phyloP scores from a whole-genome alignment of 2,888 invertebrate species.

The Drosophila falleni region DNA sequence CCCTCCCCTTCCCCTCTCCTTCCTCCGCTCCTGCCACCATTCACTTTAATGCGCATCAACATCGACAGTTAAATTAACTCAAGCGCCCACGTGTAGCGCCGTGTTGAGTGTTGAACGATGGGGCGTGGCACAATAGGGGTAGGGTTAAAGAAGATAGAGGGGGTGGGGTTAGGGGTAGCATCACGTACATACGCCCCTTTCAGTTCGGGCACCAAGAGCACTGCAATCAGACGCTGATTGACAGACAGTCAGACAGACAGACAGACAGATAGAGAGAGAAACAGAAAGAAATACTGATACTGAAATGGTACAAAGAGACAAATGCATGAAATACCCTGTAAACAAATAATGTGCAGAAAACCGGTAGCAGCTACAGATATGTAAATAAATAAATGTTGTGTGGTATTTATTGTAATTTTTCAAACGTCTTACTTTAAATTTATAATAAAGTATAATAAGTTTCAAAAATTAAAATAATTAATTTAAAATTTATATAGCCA shows the following conservation, averaged over 20 bases:
- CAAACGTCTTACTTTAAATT: too few species aligned
- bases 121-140: constrained; percentile 30
- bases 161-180: background rate
- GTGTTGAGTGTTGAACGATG: constrained; percentile 12
- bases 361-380: too few species aligned
- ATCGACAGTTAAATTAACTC: constrained; percentile 68
- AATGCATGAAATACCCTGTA: constrained; percentile 3
- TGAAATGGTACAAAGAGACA: background rate
- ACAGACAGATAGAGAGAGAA: constrained; percentile 6
- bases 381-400: too few species aligned
- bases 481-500: too few species aligned
- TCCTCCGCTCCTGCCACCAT: constrained; percentile 15
- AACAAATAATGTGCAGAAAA: too few species aligned
- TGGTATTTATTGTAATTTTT: too few species aligned
- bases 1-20: background rate
- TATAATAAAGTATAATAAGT: too few species aligned
- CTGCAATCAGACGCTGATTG: constrained; percentile 56
- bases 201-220: constrained; percentile 27
- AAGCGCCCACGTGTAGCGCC: constrained; percentile 36
- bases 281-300: background rate
- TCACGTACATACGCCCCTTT: constrained; percentile 33
- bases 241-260: constrained; percentile 31
- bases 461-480: too few species aligned
- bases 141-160: background rate
- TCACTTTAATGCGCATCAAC: constrained; percentile 63